Evolutionary conservation across 2,113 vertebrate species (phyloP).

Genomic region (Todiramphus chloris): DNA sequence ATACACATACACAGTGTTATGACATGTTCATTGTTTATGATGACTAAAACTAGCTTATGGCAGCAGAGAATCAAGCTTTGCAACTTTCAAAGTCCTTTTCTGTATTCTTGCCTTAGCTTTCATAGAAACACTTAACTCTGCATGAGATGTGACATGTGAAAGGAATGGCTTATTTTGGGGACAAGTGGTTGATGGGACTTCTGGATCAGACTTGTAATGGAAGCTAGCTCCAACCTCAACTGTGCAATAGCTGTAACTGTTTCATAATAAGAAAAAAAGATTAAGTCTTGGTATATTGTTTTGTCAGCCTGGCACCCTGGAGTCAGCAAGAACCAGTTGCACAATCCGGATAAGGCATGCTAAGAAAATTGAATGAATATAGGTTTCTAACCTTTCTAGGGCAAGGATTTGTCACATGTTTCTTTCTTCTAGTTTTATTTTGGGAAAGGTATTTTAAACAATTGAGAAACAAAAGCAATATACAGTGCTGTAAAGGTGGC

Average conservation of each 20-base stretch:
- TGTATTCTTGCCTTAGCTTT: not conserved
- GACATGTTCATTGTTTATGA: not conserved
- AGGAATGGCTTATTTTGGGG: not conserved
- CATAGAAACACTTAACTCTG: not conserved
- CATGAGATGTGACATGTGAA: not conserved
- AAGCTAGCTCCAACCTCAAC: slow-evolving; percentile 15
- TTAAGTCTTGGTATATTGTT: not conserved
- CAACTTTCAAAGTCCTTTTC: not conserved
- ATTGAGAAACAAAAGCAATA: not conserved
- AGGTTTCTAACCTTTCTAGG: slow-evolving; percentile 22
- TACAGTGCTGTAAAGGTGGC: not conserved
- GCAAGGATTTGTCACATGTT: not conserved
- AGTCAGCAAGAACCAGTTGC: not conserved
- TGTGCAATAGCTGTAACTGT: not conserved
- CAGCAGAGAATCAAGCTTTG: not conserved
- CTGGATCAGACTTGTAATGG: not conserved
- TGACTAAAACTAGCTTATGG: not conserved
- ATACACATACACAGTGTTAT: not conserved
- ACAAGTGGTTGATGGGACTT: not conserved
- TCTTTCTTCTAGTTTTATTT: not conserved
- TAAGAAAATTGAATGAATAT: slow-evolving; percentile 41
- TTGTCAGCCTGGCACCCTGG: not conserved
- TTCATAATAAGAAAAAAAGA: slow-evolving; percentile 35
- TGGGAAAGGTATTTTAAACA: not conserved
- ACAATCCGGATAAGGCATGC: not conserved